These are phyloP conservation scores for Sinelater perroti DNA, from an alignment of 2,888 invertebrate genomes.

Conservation along the genomic window DNA sequence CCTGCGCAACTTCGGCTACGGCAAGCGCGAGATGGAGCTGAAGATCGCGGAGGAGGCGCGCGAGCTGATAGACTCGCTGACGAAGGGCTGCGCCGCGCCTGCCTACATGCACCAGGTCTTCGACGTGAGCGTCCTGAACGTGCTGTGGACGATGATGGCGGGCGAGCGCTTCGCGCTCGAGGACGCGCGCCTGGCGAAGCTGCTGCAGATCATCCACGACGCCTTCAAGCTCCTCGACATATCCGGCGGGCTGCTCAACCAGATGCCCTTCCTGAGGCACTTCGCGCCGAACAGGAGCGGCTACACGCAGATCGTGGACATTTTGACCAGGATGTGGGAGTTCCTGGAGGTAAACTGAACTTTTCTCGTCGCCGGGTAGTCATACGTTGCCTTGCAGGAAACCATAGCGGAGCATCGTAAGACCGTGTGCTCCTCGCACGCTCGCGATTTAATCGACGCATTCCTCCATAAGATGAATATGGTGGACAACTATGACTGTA, in stretches of 20 bases:
- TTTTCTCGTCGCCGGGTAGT: not conserved
- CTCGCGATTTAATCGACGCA: slow-evolving; percentile 72
- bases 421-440: slow-evolving; percentile 58
- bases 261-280: slow-evolving; percentile 73
- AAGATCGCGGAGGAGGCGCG: slow-evolving; percentile 67
- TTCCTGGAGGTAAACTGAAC: slow-evolving; percentile 63
- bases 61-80: slow-evolving; percentile 63
- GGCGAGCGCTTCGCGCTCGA: slow-evolving; percentile 71
- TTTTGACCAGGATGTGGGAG: slow-evolving; percentile 64
- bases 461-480: slow-evolving; percentile 68
- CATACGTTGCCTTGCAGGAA: slow-evolving; percentile 57
- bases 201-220: slow-evolving; percentile 69
- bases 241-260: slow-evolving; percentile 74
- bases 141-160: slow-evolving; percentile 75
- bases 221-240: slow-evolving; percentile 71
- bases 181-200: slow-evolving; percentile 64
- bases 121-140: slow-evolving; percentile 72
- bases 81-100: slow-evolving; percentile 53
- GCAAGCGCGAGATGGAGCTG: slow-evolving; percentile 68
- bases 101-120: slow-evolving; percentile 65
- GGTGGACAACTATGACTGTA: slow-evolving; percentile 59
- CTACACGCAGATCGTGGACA: slow-evolving; percentile 65
- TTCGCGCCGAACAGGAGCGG: slow-evolving; percentile 71
- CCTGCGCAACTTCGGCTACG: slow-evolving; percentile 71
- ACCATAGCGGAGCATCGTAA: slow-evolving; percentile 65